phyloP scores from a whole-genome alignment of 2,797 vertebrate genomes.

The Microctenopoma stevenorrisi region DNA sequence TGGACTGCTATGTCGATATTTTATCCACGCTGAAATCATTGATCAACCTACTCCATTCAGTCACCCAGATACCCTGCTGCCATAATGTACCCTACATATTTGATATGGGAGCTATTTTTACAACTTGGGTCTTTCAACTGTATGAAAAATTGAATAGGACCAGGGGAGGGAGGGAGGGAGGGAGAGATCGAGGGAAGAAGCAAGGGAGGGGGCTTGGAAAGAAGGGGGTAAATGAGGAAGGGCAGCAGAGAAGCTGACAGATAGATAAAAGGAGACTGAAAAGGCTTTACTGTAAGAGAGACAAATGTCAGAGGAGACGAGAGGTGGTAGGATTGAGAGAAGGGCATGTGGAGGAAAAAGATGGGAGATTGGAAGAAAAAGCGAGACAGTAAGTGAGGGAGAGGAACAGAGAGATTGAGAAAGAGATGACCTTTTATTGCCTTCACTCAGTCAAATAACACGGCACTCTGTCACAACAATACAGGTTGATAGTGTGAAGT shows the following conservation, averaged over 20 bases:
- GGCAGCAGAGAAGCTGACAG: slow-evolving; percentile 37
- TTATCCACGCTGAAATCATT: slow-evolving; percentile 72
- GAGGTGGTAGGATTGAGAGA: slow-evolving; percentile 24
- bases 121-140: slow-evolving; percentile 82
- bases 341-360: slow-evolving; percentile 46
- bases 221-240: slow-evolving; percentile 25
- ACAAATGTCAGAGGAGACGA: slow-evolving; percentile 67
- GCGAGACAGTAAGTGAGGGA: slow-evolving; percentile 47
- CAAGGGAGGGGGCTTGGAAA: slow-evolving; percentile 28
- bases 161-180: slow-evolving; percentile 33
- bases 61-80: slow-evolving; percentile 64
- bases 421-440: slow-evolving; percentile 73
- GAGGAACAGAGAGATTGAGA: slow-evolving; percentile 28
- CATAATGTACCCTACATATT: slow-evolving; percentile 86
- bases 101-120: slow-evolving; percentile 87
- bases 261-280: slow-evolving; percentile 8
- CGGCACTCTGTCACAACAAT: slow-evolving; percentile 55
- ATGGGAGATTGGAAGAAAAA: slow-evolving; percentile 41
- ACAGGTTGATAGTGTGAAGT: slow-evolving; percentile 44
- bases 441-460: slow-evolving; percentile 69
- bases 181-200: slow-evolving; percentile 40
- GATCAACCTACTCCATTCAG: slow-evolving; percentile 65
- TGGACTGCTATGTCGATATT: slow-evolving; percentile 55
- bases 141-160: slow-evolving; percentile 85
- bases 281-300: slow-evolving; percentile 62